phyloP scores from a whole-genome alignment of 2,113 vertebrate genomes.

The Strix uralensis region DNA sequence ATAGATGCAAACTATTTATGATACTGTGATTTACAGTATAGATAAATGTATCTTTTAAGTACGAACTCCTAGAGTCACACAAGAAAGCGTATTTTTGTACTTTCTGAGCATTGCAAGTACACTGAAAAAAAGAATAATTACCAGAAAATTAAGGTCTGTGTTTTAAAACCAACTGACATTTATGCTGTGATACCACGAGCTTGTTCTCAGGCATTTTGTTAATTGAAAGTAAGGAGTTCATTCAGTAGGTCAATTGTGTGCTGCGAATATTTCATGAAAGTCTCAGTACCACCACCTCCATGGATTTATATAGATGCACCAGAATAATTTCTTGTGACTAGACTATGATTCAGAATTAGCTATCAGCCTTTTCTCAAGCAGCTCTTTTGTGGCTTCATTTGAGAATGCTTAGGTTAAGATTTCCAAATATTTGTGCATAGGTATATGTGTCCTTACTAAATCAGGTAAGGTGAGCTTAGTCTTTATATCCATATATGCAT shows the following conservation, averaged over 20 bases:
- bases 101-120: background rate
- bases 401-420: background rate
- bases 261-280: background rate
- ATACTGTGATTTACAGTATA: background rate
- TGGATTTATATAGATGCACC: background rate
- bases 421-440: background rate
- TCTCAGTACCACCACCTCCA: background rate
- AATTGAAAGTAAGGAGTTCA: background rate
- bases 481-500: background rate
- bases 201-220: background rate
- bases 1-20: background rate
- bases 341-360: conserved; percentile 8
- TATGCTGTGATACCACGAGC: background rate
- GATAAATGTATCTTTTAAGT: background rate
- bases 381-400: background rate
- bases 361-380: background rate
- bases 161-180: background rate
- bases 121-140: background rate
- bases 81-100: background rate
- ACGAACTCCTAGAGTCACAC: background rate
- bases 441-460: background rate
- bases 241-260: background rate
- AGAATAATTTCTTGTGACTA: background rate
- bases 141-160: background rate
- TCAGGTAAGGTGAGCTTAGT: background rate